These are phyloP conservation scores for Chironomus tepperi DNA, from an alignment of 1,140 invertebrate species.

Conservation along the genomic window DNA sequence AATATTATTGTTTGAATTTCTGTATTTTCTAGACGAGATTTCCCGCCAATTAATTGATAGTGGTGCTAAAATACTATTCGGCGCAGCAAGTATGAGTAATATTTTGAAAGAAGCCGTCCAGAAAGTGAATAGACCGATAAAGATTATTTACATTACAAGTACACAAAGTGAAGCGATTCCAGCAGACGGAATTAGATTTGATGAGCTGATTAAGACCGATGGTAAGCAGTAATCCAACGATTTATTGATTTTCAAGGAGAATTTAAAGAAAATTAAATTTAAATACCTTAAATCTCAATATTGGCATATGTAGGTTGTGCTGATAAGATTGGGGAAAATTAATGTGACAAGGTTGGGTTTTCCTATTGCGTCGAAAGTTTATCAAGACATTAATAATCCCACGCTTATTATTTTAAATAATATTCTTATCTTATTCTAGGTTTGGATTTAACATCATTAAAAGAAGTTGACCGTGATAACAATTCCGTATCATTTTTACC, in stretches of 20 bases:
- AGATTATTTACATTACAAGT: slow-evolving; percentile 47
- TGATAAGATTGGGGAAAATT: too few relatives aligned
- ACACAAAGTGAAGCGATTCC: slow-evolving; percentile 38
- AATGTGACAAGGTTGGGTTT: too few relatives aligned
- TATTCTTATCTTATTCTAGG: slow-evolving; percentile 25
- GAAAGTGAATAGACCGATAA: slow-evolving; percentile 41
- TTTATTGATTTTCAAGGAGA: slow-evolving; percentile 31
- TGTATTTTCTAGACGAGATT: slow-evolving; percentile 57
- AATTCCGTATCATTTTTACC: not conserved
- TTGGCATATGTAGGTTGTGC: too few relatives aligned
- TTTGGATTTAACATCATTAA: too few relatives aligned
- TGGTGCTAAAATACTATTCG: slow-evolving; percentile 57
- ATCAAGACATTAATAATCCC: too few relatives aligned
- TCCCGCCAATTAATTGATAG: slow-evolving; percentile 56
- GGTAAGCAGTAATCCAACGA: slow-evolving; percentile 30
- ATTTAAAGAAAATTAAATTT: too few relatives aligned
- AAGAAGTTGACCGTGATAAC: not conserved
- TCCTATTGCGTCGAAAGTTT: too few relatives aligned
- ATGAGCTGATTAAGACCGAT: slow-evolving; percentile 42
- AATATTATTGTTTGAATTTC: too few relatives aligned
- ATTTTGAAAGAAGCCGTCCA: slow-evolving; percentile 42
- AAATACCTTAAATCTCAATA: too few relatives aligned
- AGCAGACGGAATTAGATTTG: slow-evolving; percentile 48
- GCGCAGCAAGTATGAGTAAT: slow-evolving; percentile 45
- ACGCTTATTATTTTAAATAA: too few relatives aligned